Conservation (phyloP, 2,113 vertebrate genomes). For the Notechis scutatus region DNA sequence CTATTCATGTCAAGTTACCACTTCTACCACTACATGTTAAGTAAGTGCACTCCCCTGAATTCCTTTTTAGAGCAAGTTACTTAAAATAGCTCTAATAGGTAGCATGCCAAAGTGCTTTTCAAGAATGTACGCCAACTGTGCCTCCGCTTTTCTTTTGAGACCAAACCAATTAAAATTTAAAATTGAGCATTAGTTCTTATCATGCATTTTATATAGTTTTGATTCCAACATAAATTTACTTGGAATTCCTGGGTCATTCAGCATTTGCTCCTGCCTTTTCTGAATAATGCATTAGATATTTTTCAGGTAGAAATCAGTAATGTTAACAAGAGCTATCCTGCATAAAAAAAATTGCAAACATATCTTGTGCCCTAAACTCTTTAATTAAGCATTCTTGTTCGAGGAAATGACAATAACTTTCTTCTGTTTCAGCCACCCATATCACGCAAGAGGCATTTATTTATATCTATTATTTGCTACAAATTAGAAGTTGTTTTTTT, state of each 20-base stretch:
- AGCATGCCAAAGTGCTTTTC: constrained; percentile 37
- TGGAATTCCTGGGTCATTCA: constrained; percentile 51
- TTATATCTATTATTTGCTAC: constrained; percentile 19
- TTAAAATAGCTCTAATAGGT: constrained; percentile 56
- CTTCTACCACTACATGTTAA: constrained; percentile 11
- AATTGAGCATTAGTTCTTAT: constrained; percentile 63
- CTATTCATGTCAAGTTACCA: constrained; percentile 24
- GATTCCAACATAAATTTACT: constrained; percentile 59
- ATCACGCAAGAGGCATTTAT: constrained; percentile 40
- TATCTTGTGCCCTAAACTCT: constrained; percentile 47
- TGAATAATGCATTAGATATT: constrained; percentile 65
- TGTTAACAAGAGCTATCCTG: constrained; percentile 55
- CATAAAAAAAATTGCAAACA: constrained; percentile 44
- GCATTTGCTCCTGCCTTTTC: constrained; percentile 45
- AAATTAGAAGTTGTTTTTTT: constrained; percentile 19
- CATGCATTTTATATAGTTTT: constrained; percentile 73
- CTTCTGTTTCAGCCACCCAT: not conserved
- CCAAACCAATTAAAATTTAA: constrained; percentile 69
- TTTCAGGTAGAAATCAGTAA: constrained; percentile 58
- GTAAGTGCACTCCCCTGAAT: constrained; percentile 5
- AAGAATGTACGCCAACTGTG: constrained; percentile 44
- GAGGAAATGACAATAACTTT: constrained; percentile 42
- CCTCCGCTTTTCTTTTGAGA: constrained; percentile 45
- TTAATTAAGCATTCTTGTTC: constrained; percentile 41
- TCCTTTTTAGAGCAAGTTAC: constrained; percentile 45